Evolutionary conservation across 2,797 vertebrate species (phyloP).

Genomic region (Lemur catta): DNA sequence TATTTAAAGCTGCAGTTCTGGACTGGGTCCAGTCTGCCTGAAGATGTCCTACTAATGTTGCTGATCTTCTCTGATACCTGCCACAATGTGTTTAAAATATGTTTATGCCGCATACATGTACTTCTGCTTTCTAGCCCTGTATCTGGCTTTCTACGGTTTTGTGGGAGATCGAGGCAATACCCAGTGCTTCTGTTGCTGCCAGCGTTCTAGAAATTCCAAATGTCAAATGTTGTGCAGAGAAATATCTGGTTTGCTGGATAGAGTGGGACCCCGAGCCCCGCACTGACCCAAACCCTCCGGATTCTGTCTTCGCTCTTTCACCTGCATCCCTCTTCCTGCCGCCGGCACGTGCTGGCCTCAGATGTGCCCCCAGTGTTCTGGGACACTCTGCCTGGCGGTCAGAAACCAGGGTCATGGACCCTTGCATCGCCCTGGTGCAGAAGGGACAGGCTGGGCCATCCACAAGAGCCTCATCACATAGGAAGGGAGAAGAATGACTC

Average conservation of each 20-base stretch:
- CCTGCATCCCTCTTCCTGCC: background rate
- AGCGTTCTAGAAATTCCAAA: background rate
- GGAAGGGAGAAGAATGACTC: too few species aligned
- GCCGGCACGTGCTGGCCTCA: fast-evolving
- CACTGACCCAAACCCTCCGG: fast-evolving
- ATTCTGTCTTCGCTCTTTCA: background rate
- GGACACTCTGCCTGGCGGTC: background rate
- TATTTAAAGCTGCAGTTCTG: slow-evolving; percentile 74
- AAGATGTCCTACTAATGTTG: slow-evolving; percentile 32
- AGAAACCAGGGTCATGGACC: background rate
- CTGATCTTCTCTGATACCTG: slow-evolving; percentile 47
- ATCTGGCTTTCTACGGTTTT: background rate
- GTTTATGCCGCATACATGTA: too few species aligned
- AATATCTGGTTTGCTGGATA: too few species aligned
- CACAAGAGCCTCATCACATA: fast-evolving
- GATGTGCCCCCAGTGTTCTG: background rate
- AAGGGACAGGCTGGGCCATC: too few species aligned
- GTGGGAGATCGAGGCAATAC: background rate
- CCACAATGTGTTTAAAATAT: background rate
- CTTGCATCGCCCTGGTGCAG: fast-evolving
- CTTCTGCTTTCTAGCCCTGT: background rate
- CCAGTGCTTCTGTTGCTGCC: fast-evolving
- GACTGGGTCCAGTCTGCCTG: slow-evolving; percentile 71
- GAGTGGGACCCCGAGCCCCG: too few species aligned
- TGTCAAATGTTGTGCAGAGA: fast-evolving